A percentile compares a stretch with the other conserved stretches of the same genome.
Conservation (phyloP, 1,140 invertebrate genomes). For the Dendrolimus punctatus region DNA sequence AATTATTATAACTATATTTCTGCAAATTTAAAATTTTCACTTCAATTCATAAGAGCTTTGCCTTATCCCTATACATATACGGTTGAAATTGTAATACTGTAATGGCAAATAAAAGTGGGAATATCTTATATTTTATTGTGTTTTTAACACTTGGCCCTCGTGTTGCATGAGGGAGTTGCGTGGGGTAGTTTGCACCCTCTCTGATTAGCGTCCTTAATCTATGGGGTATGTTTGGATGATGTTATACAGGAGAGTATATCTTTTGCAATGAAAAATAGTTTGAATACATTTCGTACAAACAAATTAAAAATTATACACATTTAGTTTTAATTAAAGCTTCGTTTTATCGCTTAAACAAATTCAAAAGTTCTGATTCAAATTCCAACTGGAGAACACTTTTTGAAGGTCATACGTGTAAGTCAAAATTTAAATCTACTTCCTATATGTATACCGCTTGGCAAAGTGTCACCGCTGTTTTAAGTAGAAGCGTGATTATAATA, state of each 20-base stretch:
- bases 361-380: no score
- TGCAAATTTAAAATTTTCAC: background rate
- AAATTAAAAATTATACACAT: no score
- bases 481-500: no score
- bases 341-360: no score
- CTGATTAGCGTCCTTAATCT: slow-evolving; percentile 70
- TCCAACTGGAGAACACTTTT: no score
- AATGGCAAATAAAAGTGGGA: no score
- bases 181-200: slow-evolving; percentile 59
- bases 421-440: no score
- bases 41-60: no score
- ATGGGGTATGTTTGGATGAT: slow-evolving; percentile 45
- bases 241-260: slow-evolving; percentile 21
- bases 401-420: no score
- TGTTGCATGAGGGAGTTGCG: slow-evolving; percentile 23
- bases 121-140: slow-evolving; percentile 58
- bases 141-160: slow-evolving; percentile 63
- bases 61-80: background rate
- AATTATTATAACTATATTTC: slow-evolving; percentile 39
- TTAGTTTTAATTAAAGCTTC: no score
- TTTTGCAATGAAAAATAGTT: slow-evolving; percentile 5
- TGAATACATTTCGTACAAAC: background rate
- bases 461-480: no score
- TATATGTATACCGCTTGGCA: no score
- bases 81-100: background rate